Percentiles rank a stretch among this genome's conserved stretches.
Conservation (phyloP, 2,888 invertebrate genomes). For the Oxycera nigricornis region DNA sequence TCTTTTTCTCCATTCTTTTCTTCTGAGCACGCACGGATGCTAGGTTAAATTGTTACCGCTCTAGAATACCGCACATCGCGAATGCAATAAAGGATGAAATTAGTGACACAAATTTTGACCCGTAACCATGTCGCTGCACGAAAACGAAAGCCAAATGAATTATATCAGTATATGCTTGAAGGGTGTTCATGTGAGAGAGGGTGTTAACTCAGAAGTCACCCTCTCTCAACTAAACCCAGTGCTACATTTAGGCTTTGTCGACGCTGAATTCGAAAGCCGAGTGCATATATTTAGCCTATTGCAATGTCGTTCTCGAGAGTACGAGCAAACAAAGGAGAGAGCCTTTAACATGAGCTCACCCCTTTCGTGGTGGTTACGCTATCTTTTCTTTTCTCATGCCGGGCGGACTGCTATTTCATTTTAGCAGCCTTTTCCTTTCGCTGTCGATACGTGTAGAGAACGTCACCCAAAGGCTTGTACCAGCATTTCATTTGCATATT, state of each 20-base stretch:
- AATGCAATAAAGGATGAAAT: conserved; percentile 37
- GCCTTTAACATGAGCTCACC: conserved; percentile 12
- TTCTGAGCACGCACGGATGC: background rate
- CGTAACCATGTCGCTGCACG: conserved; percentile 43
- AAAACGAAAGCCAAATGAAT: background rate
- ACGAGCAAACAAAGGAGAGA: conserved; percentile 14
- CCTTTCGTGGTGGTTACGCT: conserved; percentile 1
- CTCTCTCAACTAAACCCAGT: background rate
- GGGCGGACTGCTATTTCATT: background rate
- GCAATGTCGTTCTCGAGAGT: background rate
- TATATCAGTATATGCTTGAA: background rate
- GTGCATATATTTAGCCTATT: background rate
- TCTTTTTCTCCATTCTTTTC: background rate
- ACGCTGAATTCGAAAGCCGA: background rate
- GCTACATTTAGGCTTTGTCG: background rate
- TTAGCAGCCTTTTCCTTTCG: background rate
- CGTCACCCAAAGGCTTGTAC: background rate
- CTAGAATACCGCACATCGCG: background rate
- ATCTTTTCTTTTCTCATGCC: background rate
- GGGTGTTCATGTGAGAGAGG: background rate
- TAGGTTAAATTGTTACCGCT: background rate
- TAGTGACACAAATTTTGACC: conserved; percentile 46
- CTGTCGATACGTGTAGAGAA: background rate
- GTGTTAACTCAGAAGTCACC: background rate
- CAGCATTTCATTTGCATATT: background rate